A percentile compares a stretch with the other conserved stretches of the same genome.
These are phyloP conservation scores for Pogonomyrmex barbatus DNA, from an alignment of 1,140 invertebrate genomes.

Conservation along the genomic window DNA sequence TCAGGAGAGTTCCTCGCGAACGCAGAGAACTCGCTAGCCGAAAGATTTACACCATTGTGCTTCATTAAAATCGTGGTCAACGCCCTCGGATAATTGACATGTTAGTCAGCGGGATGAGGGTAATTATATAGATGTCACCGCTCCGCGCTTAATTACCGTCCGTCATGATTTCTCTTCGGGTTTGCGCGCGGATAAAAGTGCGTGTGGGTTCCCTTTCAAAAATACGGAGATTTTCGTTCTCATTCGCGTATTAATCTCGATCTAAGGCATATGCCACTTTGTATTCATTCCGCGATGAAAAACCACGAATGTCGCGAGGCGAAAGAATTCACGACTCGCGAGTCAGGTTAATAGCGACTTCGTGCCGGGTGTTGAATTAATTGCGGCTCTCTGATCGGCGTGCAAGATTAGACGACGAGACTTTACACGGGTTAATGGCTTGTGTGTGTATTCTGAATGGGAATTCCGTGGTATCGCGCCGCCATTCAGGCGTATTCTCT, in stretches of 20 bases:
- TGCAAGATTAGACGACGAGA: conserved; percentile 30
- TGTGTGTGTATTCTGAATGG: conserved; percentile 30
- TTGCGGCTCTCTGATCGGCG: conserved; percentile 17
- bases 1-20: conserved; percentile 3
- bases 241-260: conserved; percentile 22
- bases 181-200: neutral
- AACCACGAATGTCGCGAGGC: neutral
- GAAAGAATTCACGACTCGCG: conserved; percentile 41
- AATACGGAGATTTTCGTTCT: neutral
- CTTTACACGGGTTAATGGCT: conserved; percentile 12
- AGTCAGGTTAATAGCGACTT: conserved; percentile 17
- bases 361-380: conserved; percentile 50
- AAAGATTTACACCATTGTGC: conserved; percentile 68
- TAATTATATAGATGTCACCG: conserved; percentile 67
- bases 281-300: conserved; percentile 2
- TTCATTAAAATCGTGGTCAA: conserved; percentile 68
- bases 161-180: conserved; percentile 63
- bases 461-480: conserved; percentile 28
- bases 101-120: conserved; percentile 33
- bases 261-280: neutral
- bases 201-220: neutral
- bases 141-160: conserved; percentile 61
- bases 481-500: conserved; percentile 12
- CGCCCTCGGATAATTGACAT: conserved; percentile 65
- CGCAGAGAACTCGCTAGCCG: neutral